A percentile compares a stretch with the other conserved stretches of the same genome.
Evolutionary conservation across 2,888 invertebrate species (phyloP).

Genomic region (Molorchus minor): DNA sequence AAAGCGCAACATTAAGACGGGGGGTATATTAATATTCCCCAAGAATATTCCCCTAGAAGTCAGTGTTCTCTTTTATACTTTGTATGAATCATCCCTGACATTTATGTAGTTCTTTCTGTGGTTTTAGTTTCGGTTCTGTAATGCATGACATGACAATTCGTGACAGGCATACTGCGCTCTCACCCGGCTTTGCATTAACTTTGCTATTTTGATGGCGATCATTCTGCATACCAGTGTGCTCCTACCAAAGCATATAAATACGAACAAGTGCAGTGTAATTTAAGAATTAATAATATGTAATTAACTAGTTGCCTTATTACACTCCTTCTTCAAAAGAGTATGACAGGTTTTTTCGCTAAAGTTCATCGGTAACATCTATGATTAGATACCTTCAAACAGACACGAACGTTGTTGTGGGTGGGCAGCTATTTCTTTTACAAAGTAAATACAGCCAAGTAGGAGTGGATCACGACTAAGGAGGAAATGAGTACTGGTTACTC

Average conservation of each 20-base stretch:
- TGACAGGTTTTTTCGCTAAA: conserved; percentile 6
- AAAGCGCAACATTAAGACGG: conserved; percentile 14
- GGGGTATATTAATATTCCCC: conserved; percentile 35
- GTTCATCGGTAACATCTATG: conserved; percentile 13
- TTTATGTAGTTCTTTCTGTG: conserved; percentile 52
- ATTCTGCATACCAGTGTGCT: conserved; percentile 8
- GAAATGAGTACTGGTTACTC: no score
- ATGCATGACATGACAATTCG: conserved; percentile 53
- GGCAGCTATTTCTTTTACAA: no score
- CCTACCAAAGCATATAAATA: conserved; percentile 1
- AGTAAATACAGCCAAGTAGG: no score
- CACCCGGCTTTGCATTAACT: conserved; percentile 49
- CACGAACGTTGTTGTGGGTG: no score
- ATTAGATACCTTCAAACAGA: neutral
- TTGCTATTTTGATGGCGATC: conserved; percentile 26
- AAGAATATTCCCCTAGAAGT: conserved; percentile 35
- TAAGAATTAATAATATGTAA: conserved; percentile 8
- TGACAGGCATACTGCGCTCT: conserved; percentile 49
- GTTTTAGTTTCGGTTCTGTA: conserved; percentile 52
- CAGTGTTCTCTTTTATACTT: conserved; percentile 46
- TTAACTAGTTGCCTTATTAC: conserved; percentile 3
- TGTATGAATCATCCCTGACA: conserved; percentile 52
- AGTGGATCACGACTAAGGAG: no score
- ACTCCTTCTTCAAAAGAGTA: conserved; percentile 2
- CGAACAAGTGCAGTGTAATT: conserved; percentile 3